Evolutionary conservation across 2,113 vertebrate species (phyloP).

Genomic region (Calidris pygmaea): DNA sequence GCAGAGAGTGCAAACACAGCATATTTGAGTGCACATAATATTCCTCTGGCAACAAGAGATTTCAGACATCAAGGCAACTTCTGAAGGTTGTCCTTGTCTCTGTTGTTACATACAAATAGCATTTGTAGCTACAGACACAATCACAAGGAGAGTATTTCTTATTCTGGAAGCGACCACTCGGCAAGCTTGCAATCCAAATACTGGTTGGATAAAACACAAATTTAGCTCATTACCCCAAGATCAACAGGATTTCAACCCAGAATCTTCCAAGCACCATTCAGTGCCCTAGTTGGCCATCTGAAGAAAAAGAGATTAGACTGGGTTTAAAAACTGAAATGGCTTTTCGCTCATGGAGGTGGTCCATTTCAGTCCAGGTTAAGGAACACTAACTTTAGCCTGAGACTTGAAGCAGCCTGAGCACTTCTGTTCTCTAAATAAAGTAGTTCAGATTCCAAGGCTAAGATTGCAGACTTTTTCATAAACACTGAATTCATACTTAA

Average conservation of each 20-base stretch:
- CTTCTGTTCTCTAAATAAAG: neutral
- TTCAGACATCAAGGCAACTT: constrained; percentile 20
- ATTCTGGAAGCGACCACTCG: neutral
- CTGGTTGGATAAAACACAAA: neutral
- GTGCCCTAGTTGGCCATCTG: neutral
- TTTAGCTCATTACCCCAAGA: neutral
- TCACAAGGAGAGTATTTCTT: neutral
- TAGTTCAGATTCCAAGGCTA: neutral
- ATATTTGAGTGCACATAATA: neutral
- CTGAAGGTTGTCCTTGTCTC: neutral
- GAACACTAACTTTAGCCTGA: neutral
- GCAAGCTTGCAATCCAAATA: neutral
- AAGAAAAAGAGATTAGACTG: neutral
- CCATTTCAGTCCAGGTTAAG: neutral
- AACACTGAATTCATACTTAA: neutral
- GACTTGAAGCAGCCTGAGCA: neutral
- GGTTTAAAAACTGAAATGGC: neutral
- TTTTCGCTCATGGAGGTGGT: neutral
- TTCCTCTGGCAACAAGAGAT: constrained; percentile 45
- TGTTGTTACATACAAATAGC: neutral
- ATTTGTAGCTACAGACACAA: neutral
- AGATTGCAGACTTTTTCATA: neutral
- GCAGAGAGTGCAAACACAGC: constrained; percentile 8
- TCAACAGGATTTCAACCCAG: neutral
- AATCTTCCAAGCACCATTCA: neutral